Evolutionary conservation across 1,140 invertebrate species (phyloP), one percentile per base, ranked within the genome.

Genomic region (Varroa destructor): DNA sequence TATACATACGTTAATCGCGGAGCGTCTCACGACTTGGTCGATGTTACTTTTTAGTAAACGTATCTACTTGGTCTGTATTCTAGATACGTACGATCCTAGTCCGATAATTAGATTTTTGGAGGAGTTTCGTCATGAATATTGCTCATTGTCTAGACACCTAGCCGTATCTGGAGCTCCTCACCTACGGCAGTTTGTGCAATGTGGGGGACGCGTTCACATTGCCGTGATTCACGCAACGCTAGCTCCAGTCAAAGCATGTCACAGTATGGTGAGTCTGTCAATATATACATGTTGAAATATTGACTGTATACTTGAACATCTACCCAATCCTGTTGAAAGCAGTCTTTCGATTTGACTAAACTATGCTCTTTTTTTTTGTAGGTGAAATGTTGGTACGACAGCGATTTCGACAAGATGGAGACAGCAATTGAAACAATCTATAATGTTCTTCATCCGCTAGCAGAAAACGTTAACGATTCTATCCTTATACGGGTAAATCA

Each of bases 311-410:
- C 46, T 5, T 51, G 3, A 51, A 51, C 8, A 5, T 5, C 46
- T 51, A 42, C 3, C 12, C 12, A 12, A 3, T 58, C 40, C 57
- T 58, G 57, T 3, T 58, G 25, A 58, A 12, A 3, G 3, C 12
- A 36, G 57, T 25, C 57, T 58, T 3, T 58, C 57, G 25, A 3
- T 36, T 58, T 58, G 12, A 12, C 3, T 6, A 58, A 58, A 37
- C 25, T 58, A 12, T 42, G 55, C 25, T 37, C 25, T 51, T 3
- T 58, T 12, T 58, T 5, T 67, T 67, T 37, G 46, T 37, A 67
- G 61, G 12, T 40, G 37, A 67, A 67, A 67, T 67, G 10, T 37
- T 67, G 61, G 61, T 67, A 67, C 8, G 61, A 67, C 46, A 67
- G 40, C 37, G 46, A 40, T 46, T 8, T 67, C 37, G 61, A 67